These are phyloP conservation scores for Aphrophora alni DNA, from an alignment of 2,888 invertebrate genomes.

Conservation along the genomic window DNA sequence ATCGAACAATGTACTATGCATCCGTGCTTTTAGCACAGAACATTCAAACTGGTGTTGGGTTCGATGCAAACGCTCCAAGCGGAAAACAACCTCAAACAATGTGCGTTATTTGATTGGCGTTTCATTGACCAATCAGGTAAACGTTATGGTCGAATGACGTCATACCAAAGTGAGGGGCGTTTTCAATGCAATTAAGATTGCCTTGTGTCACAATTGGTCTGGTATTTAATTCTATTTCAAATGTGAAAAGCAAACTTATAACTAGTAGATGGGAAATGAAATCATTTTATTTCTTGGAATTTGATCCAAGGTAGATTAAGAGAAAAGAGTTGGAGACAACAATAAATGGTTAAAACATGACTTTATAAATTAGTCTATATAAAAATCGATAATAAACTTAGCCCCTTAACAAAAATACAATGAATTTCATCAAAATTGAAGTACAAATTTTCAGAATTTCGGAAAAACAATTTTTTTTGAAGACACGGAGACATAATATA, in stretches of 20 bases:
- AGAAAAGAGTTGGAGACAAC: too few relatives aligned
- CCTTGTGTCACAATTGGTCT: neutral
- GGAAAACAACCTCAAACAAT: neutral
- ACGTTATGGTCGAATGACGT: neutral
- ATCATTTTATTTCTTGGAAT: neutral
- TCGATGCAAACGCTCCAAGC: neutral
- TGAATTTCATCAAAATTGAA: too few relatives aligned
- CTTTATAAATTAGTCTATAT: too few relatives aligned
- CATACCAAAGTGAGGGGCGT: neutral
- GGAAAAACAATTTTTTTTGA: too few relatives aligned
- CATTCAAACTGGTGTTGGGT: neutral
- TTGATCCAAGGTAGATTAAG: too few relatives aligned
- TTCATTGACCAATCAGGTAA: neutral
- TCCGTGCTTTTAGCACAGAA: neutral
- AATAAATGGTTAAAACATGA: too few relatives aligned
- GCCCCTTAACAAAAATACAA: too few relatives aligned
- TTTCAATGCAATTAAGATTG: constrained; percentile 1
- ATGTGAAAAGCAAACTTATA: neutral
- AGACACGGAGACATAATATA: too few relatives aligned
- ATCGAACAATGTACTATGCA: neutral
- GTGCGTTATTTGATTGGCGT: neutral
- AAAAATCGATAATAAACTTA: too few relatives aligned
- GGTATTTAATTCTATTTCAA: neutral
- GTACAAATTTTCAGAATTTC: too few relatives aligned
- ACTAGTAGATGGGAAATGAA: neutral